Percentiles rank a stretch among this genome's conserved stretches.
These are phyloP conservation scores for Rhodinocichla rosea DNA, from an alignment of 2,113 vertebrate genomes.

Conservation along the genomic window DNA sequence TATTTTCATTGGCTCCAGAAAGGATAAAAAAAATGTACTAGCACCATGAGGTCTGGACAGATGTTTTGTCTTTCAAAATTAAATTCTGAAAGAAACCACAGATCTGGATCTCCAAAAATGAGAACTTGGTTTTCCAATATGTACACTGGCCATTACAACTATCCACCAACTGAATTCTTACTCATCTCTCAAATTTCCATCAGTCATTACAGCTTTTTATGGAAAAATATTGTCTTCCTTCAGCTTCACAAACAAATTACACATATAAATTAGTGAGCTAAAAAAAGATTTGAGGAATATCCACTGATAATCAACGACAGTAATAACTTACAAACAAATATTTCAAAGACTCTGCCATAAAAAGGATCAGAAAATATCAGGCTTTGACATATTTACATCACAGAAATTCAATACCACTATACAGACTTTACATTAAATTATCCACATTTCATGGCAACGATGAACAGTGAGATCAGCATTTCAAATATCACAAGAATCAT, in stretches of 20 bases:
- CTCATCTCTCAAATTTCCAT: background rate
- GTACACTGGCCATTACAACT: background rate
- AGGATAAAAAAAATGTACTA: background rate
- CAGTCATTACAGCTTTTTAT: background rate
- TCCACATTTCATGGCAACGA: background rate
- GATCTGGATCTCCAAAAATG: background rate
- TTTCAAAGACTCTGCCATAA: background rate
- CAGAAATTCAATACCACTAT: background rate
- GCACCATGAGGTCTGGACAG: background rate
- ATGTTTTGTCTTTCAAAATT: background rate
- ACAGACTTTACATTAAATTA: background rate
- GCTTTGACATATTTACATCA: background rate
- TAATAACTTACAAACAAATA: background rate
- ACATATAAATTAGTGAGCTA: background rate
- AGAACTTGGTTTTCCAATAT: background rate
- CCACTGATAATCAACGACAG: background rate
- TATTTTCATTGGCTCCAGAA: background rate
- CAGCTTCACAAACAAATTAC: accelerated
- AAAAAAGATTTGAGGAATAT: background rate
- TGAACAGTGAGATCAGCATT: background rate
- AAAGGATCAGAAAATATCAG: background rate
- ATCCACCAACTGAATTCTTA: background rate
- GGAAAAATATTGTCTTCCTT: background rate
- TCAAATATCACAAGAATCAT: background rate
- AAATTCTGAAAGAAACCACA: background rate